phyloP scores from a whole-genome alignment of 2,797 vertebrate genomes.

The Neopelma chrysocephalum region DNA sequence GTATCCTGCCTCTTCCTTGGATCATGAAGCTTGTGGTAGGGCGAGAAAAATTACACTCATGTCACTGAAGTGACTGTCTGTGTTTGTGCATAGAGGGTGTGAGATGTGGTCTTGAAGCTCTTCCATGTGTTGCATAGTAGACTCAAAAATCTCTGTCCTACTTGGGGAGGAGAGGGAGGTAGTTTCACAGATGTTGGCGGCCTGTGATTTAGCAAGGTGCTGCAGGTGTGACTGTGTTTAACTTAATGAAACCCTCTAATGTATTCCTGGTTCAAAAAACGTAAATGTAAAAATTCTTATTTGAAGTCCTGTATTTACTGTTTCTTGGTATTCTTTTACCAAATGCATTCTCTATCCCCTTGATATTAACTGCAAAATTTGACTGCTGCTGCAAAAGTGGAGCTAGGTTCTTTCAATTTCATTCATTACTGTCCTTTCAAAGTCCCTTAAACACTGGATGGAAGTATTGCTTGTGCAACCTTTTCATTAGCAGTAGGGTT shows the following conservation, averaged over 20 bases:
- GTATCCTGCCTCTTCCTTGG: not conserved
- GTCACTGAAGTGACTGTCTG: not conserved
- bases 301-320: not conserved
- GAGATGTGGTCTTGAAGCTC: not conserved
- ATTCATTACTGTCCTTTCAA: not conserved
- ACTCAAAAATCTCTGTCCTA: not conserved
- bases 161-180: not conserved
- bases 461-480: not conserved
- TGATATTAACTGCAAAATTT: not conserved
- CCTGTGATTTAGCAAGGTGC: not conserved
- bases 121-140: not conserved
- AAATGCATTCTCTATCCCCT: not conserved
- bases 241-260: not conserved
- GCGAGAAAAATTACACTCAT: not conserved
- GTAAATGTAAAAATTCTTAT: not conserved
- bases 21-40: accelerated
- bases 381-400: not conserved
- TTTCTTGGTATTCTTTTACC: not conserved
- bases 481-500: not conserved
- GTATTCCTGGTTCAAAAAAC: not conserved
- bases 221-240: accelerated
- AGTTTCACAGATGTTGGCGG: not conserved
- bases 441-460: not conserved
- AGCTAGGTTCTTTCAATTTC: not conserved
- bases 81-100: not conserved